phyloP scores from a whole-genome alignment of 2,888 invertebrate species.

The Margaritifera margaritifera region DNA sequence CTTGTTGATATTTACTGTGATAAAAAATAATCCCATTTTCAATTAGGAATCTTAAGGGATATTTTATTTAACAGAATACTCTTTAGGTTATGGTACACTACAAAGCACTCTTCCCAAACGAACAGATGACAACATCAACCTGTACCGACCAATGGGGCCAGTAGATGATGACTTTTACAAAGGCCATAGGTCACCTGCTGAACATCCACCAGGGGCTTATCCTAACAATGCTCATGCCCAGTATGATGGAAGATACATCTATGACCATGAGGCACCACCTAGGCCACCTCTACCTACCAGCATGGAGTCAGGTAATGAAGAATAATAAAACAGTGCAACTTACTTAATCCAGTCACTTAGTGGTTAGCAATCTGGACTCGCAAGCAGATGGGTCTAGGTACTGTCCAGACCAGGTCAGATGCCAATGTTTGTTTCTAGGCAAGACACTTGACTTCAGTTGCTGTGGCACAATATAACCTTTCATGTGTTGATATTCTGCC shows the following conservation, averaged over 20 bases:
- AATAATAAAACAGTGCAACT: neutral
- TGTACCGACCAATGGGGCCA: conserved; percentile 50
- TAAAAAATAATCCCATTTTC: no score
- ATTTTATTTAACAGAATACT: conserved; percentile 36
- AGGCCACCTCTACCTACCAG: conserved; percentile 59
- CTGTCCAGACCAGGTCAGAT: no score
- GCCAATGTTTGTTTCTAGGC: no score
- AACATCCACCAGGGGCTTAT: conserved; percentile 47
- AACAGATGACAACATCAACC: conserved; percentile 54
- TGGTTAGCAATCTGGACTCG: neutral
- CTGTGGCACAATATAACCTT: no score
- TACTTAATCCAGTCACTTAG: neutral
- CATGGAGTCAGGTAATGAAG: conserved; percentile 36
- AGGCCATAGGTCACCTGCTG: conserved; percentile 39
- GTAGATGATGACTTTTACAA: conserved; percentile 47
- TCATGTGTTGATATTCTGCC: no score
- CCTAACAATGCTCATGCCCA: conserved; percentile 41
- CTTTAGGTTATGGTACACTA: conserved; percentile 49
- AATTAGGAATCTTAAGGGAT: neutral
- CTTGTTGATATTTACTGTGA: no score
- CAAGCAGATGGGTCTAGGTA: no score
- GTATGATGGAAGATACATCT: conserved; percentile 60
- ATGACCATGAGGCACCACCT: conserved; percentile 61
- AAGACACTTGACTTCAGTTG: no score
- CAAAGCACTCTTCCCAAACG: conserved; percentile 49